A percentile compares a stretch with the other conserved stretches of the same genome.
Conservation (phyloP, 2,888 invertebrate species). For the Hypomecis punctinalis region DNA sequence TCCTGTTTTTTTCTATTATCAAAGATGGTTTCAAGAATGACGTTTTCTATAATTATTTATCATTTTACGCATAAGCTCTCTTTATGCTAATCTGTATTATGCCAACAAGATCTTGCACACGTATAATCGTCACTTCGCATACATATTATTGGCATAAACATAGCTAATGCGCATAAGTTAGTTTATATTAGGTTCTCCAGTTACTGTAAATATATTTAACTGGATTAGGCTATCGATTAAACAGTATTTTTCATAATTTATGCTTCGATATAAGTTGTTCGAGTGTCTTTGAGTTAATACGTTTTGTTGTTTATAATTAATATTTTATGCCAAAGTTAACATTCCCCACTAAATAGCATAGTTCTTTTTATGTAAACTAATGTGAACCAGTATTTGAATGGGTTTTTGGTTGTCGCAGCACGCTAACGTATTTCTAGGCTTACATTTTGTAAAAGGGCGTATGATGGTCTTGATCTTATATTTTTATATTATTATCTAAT, state of each 20-base stretch:
- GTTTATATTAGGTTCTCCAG: conserved; percentile 67
- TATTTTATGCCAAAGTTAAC: conserved; percentile 90
- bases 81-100: too few relatives aligned
- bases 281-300: conserved; percentile 79
- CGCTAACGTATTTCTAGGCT: conserved; percentile 71
- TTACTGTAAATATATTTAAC: conserved; percentile 78
- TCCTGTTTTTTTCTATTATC: conserved; percentile 8
- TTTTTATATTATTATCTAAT: not conserved
- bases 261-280: conserved; percentile 79
- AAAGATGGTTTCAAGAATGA: conserved; percentile 40
- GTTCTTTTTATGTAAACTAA: conserved; percentile 59
- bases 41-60: conserved; percentile 35
- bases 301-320: conserved; percentile 84
- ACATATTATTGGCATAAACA: too few relatives aligned
- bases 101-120: too few relatives aligned
- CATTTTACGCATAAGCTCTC: too few relatives aligned
- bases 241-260: conserved; percentile 84
- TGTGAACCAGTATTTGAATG: conserved; percentile 57
- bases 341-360: conserved; percentile 87
- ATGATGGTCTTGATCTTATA: conserved; percentile 17
- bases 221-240: conserved; percentile 77
- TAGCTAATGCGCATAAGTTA: conserved; percentile 1
- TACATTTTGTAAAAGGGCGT: conserved; percentile 61
- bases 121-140: too few relatives aligned
- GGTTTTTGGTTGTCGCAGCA: conserved; percentile 62